Conservation (phyloP, 2,888 invertebrate species). For the Drosophila silvestris region DNA sequence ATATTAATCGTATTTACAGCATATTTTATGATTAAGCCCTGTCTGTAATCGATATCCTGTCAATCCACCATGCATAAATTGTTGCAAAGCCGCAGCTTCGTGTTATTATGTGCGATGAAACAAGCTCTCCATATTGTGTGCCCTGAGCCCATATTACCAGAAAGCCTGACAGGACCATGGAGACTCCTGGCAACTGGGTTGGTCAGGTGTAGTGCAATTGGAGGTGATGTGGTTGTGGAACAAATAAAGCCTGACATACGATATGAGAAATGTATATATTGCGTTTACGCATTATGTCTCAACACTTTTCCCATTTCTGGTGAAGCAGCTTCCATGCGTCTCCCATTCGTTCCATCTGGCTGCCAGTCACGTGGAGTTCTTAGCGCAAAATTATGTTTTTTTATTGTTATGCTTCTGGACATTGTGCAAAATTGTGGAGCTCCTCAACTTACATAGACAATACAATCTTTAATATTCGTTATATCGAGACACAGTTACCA, state of each 20-base stretch:
- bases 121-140: background rate
- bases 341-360: background rate
- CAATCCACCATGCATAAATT: background rate
- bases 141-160: conserved; percentile 14
- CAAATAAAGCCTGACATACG: conserved; percentile 1
- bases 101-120: conserved; percentile 2
- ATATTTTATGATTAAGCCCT: background rate
- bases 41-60: background rate
- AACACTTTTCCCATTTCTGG: conserved; percentile 39
- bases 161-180: conserved; percentile 2
- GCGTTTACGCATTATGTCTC: conserved; percentile 62
- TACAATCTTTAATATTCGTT: conserved; percentile 22
- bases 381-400: conserved; percentile 47
- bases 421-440: conserved; percentile 19
- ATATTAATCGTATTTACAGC: background rate
- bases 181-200: conserved; percentile 62
- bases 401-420: conserved; percentile 29
- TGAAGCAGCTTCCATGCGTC: conserved; percentile 23
- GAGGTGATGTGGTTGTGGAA: conserved; percentile 3
- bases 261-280: conserved; percentile 44
- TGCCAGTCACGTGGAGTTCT: conserved; percentile 58
- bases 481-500: conserved; percentile 22
- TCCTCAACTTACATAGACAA: background rate
- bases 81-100: background rate
- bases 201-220: conserved; percentile 58